A percentile compares a stretch with the other conserved stretches of the same genome.
phyloP scores from a whole-genome alignment of 2,797 vertebrate species.

The Tangara arthus region DNA sequence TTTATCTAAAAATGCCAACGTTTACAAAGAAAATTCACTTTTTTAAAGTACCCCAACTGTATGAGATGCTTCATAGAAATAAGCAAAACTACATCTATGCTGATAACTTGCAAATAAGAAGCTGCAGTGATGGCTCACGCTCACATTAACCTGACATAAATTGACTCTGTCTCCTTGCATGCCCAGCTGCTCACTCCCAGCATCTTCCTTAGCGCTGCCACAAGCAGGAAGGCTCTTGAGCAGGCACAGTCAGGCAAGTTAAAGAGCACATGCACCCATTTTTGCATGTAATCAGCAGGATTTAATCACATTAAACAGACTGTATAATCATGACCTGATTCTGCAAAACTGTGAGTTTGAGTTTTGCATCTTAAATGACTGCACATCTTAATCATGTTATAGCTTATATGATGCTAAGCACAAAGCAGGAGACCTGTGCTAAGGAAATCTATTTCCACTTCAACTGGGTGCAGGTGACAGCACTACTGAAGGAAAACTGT shows the following conservation, averaged over 20 bases:
- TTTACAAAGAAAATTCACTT: not conserved
- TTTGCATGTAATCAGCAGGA: conserved; percentile 19
- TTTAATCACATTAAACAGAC: conserved; percentile 25
- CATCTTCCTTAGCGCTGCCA: not conserved
- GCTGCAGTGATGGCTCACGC: not conserved
- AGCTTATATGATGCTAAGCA: not conserved
- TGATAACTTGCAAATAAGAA: not conserved
- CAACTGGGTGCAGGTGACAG: not conserved
- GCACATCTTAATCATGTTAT: not conserved
- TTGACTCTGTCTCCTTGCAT: not conserved
- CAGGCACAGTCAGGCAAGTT: not conserved
- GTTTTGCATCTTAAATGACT: conserved; percentile 8
- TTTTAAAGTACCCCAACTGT: not conserved
- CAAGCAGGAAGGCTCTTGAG: not conserved
- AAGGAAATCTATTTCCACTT: not conserved
- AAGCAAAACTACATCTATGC: not conserved
- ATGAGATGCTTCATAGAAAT: not conserved
- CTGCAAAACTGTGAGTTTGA: not conserved
- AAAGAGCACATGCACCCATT: not conserved
- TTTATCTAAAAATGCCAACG: not conserved
- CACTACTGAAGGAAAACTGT: not conserved
- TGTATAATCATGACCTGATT: conserved; percentile 44
- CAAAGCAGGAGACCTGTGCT: not conserved
- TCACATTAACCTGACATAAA: not conserved
- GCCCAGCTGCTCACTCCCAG: not conserved